Percentiles rank a stretch among this genome's conserved stretches.
Conservation (phyloP, 1,140 invertebrate species). For the Bradynema listronoti region DNA sequence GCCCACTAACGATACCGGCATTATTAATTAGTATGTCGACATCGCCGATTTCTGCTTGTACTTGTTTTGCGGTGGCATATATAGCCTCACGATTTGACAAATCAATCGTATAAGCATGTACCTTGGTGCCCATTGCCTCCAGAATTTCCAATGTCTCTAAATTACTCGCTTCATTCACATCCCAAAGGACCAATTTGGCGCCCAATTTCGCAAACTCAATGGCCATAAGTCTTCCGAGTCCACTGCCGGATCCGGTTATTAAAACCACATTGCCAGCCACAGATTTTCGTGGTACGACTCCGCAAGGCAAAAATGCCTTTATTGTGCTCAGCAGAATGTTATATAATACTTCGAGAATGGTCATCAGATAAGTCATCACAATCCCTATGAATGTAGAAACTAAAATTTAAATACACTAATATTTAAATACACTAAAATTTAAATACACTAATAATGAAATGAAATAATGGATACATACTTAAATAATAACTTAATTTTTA, state of each 20-base stretch:
- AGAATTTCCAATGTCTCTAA: constrained; percentile 70
- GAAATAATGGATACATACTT: background rate
- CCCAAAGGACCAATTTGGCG: constrained; percentile 78
- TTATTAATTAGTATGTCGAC: constrained; percentile 72
- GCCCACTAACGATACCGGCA: constrained; percentile 45
- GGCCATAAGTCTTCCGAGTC: constrained; percentile 76
- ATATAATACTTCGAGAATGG: constrained; percentile 1
- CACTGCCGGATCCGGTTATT: constrained; percentile 82
- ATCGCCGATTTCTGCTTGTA: constrained; percentile 75
- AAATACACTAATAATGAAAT: no score
- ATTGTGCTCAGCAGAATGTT: constrained; percentile 22
- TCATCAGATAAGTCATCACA: background rate
- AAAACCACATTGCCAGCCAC: constrained; percentile 62
- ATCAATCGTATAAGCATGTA: constrained; percentile 65
- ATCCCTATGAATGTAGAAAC: background rate
- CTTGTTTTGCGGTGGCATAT: constrained; percentile 70
- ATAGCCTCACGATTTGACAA: constrained; percentile 72
- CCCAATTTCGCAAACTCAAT: constrained; percentile 66
- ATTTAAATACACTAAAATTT: no score
- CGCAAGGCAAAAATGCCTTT: constrained; percentile 43
- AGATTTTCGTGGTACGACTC: constrained; percentile 43
- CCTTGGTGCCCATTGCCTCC: constrained; percentile 65
- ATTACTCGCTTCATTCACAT: constrained; percentile 76
- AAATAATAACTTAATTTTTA: background rate
- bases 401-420: background rate